Base-by-base conservation (phyloP, 2,888 invertebrate species). In the Seira ritae region DNA sequence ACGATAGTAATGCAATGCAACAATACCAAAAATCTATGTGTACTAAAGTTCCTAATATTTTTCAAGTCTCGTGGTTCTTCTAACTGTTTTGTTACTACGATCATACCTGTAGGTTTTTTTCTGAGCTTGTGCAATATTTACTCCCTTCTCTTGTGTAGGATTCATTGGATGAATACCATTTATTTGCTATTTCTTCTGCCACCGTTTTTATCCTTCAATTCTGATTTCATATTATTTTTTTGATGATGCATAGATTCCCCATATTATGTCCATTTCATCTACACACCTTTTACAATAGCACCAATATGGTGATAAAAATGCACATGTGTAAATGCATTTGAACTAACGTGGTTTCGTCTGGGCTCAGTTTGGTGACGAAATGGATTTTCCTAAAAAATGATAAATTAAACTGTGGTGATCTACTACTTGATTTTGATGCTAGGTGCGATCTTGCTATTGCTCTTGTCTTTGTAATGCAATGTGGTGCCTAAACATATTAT, bases 71-170 rank as follows among this genome's bases (percentile, higher is more conserved):
- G 42, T 42, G 12, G 4, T 42, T 42, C 42, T 42, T 60, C 17
- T 60, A n/a, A n/a, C 60, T 60, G 10, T 60, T 3, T 60, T 15
- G 12, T n/a, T 60, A 15, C 60, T n/a, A n/a, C n/a, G n/a, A n/a
- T 60, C 60, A 60, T 60, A 60, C 60, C 60, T 60, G 60, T 60
- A 60, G 60, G 12, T 60, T 60, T 60, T 60, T 60, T 60, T 60
- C 60, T 60, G 60, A 60, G 60, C 60, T 60, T 60, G 60, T 60
- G 60, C 60, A 60, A 60, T 60, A 60, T n/a, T 60, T 12, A 12
- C 60, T n/a, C n/a, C 60, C 4, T n/a, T n/a, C 60, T 15, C n/a
- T 17, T 60, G n/a, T 60, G 60, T n/a, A n/a, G n/a, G n/a, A n/a
- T n/a, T n/a, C n/a, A n/a, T n/a, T n/a, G n/a, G n/a, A n/a, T n/a